Base-by-base conservation (phyloP, 2,888 invertebrate species). In the Megastigmus dorsalis region DNA sequence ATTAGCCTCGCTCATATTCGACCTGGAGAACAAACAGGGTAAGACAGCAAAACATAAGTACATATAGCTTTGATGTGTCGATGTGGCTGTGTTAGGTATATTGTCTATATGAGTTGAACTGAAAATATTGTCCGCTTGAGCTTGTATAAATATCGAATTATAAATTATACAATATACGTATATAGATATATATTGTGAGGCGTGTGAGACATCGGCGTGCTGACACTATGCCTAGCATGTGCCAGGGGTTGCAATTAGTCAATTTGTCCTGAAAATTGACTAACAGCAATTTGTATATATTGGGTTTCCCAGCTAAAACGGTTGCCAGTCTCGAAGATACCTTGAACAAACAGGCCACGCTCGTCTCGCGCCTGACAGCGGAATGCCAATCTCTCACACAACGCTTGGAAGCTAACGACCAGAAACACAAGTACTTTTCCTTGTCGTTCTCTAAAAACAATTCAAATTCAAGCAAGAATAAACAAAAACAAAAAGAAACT, bases 261-360 rank as follows among this genome's bases (percentile, higher is more conserved):
- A 80, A 81, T 82, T 83, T 79, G 74, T 67, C 78, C 79, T 74
- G 77, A 80, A 81, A 30, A 62, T 38, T 65, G 62, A 26, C 62
- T 45, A 33, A 59, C 18, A 63, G 55, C 54, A 30, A 55, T n/a
- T n/a, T n/a, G n/a, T n/a, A n/a, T n/a, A n/a, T 43, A 33, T 59
- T 70, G 59, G 65, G 28, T 66, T 45, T 88, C 92, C 93, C 67
- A 95, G 95, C 93, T 92, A 93, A 94, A 90, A 95, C 95, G 88
- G 95, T 95, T 90, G 93, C 93, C 91, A 95, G 94, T 90, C 93
- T 96, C 91, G 95, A 95, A 92, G 92, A 93, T 89, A 93, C 95
- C 93, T 93, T 96, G 90, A 93, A 93, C 90, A 94, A 93, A 90
- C 95, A 96, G 93, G 95, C 94, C 92, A 93, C 93, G 92, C 94